These are phyloP conservation scores for Pocillopora meandrina DNA, from an alignment of 92 coral and sea anemone genomes.

Conservation along the genomic window DNA sequence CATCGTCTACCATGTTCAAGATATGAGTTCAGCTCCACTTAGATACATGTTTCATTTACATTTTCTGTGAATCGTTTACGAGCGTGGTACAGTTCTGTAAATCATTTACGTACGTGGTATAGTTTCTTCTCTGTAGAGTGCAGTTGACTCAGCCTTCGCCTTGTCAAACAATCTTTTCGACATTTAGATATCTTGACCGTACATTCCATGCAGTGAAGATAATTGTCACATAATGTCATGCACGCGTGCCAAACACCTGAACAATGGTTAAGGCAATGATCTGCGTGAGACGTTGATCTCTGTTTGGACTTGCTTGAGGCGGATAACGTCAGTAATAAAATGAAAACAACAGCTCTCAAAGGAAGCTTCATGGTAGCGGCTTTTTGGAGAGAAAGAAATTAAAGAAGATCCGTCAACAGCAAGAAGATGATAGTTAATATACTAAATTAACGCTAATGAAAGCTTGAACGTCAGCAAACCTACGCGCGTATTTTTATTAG, in stretches of 20 bases:
- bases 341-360: slow-evolving; percentile 4
- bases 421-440: too few species aligned
- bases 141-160: not conserved
- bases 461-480: too few species aligned
- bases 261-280: slow-evolving; percentile 9
- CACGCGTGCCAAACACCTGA: slow-evolving; percentile 29
- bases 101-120: too few species aligned
- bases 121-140: not conserved
- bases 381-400: not conserved
- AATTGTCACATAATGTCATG: slow-evolving; percentile 28
- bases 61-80: too few species aligned
- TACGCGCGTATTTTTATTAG: too few species aligned
- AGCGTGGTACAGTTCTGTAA: not conserved
- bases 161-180: slow-evolving; percentile 10
- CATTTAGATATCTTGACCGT: not conserved
- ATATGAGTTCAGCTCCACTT: too few species aligned
- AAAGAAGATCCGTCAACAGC: not conserved
- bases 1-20: too few species aligned
- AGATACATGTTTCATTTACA: too few species aligned
- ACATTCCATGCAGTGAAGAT: slow-evolving; percentile 9
- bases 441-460: too few species aligned
- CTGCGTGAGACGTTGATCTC: not conserved
- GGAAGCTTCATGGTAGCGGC: not conserved
- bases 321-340: not conserved
- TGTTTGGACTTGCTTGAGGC: not conserved